Evolutionary conservation across 2,113 vertebrate genomes (phyloP), one percentile per base, ranked within the genome.

Genomic region (Osmerus mordax): DNA sequence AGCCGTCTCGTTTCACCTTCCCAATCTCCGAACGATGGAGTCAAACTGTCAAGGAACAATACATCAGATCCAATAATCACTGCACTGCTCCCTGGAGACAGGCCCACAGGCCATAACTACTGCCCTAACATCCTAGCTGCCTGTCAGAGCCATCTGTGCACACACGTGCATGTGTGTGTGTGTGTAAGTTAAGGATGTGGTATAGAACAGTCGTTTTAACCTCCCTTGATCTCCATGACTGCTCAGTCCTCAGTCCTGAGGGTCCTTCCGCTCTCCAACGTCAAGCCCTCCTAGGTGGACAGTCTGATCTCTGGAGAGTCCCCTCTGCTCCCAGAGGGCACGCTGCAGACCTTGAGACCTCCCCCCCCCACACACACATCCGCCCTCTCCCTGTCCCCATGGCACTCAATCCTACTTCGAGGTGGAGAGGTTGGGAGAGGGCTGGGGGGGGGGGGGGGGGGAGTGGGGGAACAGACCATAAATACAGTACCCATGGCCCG

Each of bases 401-500:
- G 36, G 36, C 1, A 41, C 36, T 41, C 36, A 5, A 41, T 41
- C 67, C 82, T 89, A 29, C 73, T 87, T 88, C 23, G 85, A 79
- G 76, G 81, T 69, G 84, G 87, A 88, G 75, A 79, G 75, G 83
- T 89, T 81, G 84, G 84, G 86, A 1, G 29, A 32, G 83, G 8
- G 15, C 1, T 3, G 1, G 15, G 54, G n/a, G 15, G 29, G 82
- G 8, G 15, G 1, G 15, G 54, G n/a, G 15, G 29, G 82, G 8
- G 15, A 18, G 54, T 5, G 54, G 54, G n/a, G 15, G 54, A 3
- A 61, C 65, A 55, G 78, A 63, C 70, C 79, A 84, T 87, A 89
- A 89, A 90, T 87, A 89, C 81, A 79, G 76, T 14, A 77, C 65
- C 86, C 69, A 56, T 78, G 72, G 83, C 69, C 76, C 79, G 75